Base-by-base conservation (phyloP, 2,888 invertebrate genomes). In the Malachius bipustulatus region DNA sequence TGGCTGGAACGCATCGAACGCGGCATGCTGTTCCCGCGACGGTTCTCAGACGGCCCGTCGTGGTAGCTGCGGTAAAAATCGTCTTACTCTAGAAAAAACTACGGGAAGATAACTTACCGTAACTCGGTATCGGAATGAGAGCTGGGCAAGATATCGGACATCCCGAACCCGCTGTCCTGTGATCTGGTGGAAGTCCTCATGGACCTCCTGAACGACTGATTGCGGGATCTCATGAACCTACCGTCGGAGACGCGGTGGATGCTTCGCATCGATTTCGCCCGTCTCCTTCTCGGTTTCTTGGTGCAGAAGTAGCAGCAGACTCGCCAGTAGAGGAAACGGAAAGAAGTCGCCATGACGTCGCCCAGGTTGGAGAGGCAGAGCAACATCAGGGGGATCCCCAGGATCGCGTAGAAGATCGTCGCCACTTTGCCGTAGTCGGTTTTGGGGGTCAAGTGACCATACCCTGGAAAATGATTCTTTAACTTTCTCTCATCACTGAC, bases 371-470 rank as follows among this genome's bases (percentile, higher is more conserved):
- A 90, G 45, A 94, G 72, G 52, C 93, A 94, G 11, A 94, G 73
- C 50, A 94, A 72, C 90, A 94, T 93, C 46, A 94, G 67, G 0
- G 94, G 94, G 48, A 94, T 94, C 30, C 88, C 94, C 45, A 93
- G 71, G 56, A 94, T 91, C 14, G 93, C 93, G 64, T 94, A 94
- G 60, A 94, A 82, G 54, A 94, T 93, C 9, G 94, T 94, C 45
- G 89, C 83, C 45, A 93, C 83, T 64, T 93, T 93, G 27, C 94
- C 94, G 57, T 82, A 82, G 52, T 82, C 77, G 0, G 94, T 94
- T 66, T 89, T 90, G 1, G 93, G 93, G 0, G 91, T 83, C 40
- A 93, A 90, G 62, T 94, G 90, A 4, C 93, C 94, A 62, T 93
- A 94, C 24, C 93, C 91, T 91, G 61, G 14, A 61, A 59, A 38